Base-by-base conservation (phyloP, 2,888 invertebrate genomes). In the Syrista parreyssii region DNA sequence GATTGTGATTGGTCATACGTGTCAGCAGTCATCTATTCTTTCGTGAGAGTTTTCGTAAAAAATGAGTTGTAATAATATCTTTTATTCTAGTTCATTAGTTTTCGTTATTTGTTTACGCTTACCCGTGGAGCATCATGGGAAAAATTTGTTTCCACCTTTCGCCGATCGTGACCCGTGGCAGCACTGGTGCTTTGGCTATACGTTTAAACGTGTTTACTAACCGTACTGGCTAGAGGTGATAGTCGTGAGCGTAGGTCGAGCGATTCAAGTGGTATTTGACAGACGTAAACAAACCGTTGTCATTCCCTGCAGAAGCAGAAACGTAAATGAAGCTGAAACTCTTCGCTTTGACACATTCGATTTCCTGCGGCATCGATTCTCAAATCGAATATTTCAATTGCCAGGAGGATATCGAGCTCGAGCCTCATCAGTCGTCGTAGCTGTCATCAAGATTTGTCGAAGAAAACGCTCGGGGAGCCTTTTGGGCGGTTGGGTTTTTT, bases 401-500 rank as follows among this genome's bases (percentile, higher is more conserved):
- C 55, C 6, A 23, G 23, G 23, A 55, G 55, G 23, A 55, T 55
- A 55, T 55, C 55, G 2, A 55, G 23, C 55, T 6, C 23, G 23
- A 55, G 55, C 23, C 23, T 23, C 23, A 9, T 55, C 55, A 55
- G 55, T 55, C 23, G 23, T 55, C 55, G 55, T 23, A 23, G 9
- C 23, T 55, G 55, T 55, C 55, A 55, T 55, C 9, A 55, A 55
- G 55, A 55, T 9, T 55, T 55, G 55, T 23, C 55, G 23, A 55
- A 32, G 71, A 71, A 69, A 71, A 31, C 71, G 71, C 11, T 9
- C 12, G 55, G 9, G 9, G 75, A 68, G 68, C 74, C 69, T 55
- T 71, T 77, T 79, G 68, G n/a, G 73, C 81, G 78, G 83, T 77
- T 77, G 55, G 74, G 79, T 23, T 40, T 55, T 9, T 0, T 2